A percentile compares a stretch with the other conserved stretches of the same genome.
These are phyloP conservation scores for Dermatophagoides farinae DNA, from an alignment of 1,140 invertebrate genomes.

Conservation along the genomic window DNA sequence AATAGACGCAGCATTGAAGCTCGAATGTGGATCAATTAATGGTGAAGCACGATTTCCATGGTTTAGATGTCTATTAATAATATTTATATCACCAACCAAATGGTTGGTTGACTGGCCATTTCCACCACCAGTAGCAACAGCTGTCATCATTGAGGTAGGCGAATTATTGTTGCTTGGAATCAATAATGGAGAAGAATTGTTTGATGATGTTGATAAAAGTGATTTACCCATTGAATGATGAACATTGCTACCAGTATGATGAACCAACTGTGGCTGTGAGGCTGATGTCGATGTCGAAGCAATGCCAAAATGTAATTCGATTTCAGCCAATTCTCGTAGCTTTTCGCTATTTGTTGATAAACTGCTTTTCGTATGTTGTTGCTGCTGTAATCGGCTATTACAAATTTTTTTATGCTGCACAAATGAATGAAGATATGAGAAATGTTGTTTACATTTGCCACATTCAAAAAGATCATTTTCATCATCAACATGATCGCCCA, in stretches of 20 bases:
- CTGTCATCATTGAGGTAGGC: not conserved
- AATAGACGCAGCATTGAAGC: too few relatives aligned
- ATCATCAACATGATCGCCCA: slow-evolving; percentile 21
- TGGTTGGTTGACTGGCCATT: too few relatives aligned
- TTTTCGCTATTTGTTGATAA: too few relatives aligned
- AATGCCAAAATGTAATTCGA: too few relatives aligned
- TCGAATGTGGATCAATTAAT: too few relatives aligned
- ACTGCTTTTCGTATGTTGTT: not conserved
- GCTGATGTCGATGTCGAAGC: too few relatives aligned
- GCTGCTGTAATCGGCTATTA: not conserved
- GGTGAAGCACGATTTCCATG: too few relatives aligned
- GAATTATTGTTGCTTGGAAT: not conserved
- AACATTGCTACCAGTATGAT: not conserved
- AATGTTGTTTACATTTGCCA: slow-evolving; percentile 44
- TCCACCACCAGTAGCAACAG: too few relatives aligned
- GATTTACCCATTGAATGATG: not conserved
- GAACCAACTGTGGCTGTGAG: too few relatives aligned
- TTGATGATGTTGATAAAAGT: not conserved
- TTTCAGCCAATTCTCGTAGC: too few relatives aligned
- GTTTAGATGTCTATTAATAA: too few relatives aligned
- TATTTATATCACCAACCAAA: too few relatives aligned
- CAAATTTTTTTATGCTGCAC: slow-evolving; percentile 35
- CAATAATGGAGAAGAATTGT: not conserved
- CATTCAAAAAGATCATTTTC: slow-evolving; percentile 45
- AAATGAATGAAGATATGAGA: slow-evolving; percentile 35